Base-by-base conservation (phyloP, 2,113 vertebrate species). In the Myocastor coypus region DNA sequence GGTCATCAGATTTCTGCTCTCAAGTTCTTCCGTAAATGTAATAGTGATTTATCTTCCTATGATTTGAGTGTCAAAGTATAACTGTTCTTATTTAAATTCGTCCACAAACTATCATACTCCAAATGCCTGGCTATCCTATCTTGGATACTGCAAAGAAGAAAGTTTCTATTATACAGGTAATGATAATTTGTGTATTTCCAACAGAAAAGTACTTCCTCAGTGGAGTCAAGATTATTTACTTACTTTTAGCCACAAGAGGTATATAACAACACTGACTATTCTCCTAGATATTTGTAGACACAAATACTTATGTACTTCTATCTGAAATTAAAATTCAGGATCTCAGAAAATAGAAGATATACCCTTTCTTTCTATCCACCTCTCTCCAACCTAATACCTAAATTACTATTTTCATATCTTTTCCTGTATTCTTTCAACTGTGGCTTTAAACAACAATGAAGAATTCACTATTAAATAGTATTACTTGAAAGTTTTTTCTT, bases 401-500 rank as follows among this genome's bases (percentile, higher is more conserved):
- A 63, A 88, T 55, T 42, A 42, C 22, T 66, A 7, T 55, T 85
- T 85, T 69, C n/a, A 34, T 7, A 1, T 83, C 59, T n/a, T 81
- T 26, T 73, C 7, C 61, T 46, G 46, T 61, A 83, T 66, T 87
- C 22, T 42, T 57, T 2, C 46, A 85, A 19, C n/a, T 30, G 13
- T 71, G 34, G 75, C 63, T 94, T 83, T 30, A 75, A 81, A 66
- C n/a, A 61, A 0, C 52, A 55, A 59, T 82, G 30, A 89, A 78
- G 37, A 96, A 52, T 84, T 93, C 61, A 50, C 57, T 82, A 64
- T n/a, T 66, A 69, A 89, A 73, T 17, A 32, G 13, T 55, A 28
- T 89, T 90, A 89, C 46, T 80, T 96, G 71, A 87, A 52, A 61
- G n/a, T 8, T 34, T 69, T 80, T 92, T 22, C 32, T 91, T 92